Evolutionary conservation across 1,140 invertebrate species (phyloP).

Genomic region (Popillia japonica): DNA sequence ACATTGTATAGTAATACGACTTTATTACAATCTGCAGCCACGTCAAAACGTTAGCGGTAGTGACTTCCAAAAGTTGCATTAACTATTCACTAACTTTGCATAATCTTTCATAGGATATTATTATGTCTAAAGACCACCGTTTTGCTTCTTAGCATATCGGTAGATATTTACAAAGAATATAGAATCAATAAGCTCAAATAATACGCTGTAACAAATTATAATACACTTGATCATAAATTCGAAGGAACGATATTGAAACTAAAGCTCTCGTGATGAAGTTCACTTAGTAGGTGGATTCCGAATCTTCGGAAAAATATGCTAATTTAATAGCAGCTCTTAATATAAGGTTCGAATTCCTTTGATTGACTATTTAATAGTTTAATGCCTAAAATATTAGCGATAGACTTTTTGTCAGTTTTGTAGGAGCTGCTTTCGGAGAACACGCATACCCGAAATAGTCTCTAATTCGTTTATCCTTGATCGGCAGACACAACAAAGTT

Average conservation of each 20-base stretch:
- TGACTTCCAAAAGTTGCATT: too few relatives aligned
- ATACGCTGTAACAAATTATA: neutral
- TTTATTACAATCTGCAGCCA: too few relatives aligned
- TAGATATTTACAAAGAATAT: too few relatives aligned
- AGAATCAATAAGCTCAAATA: neutral
- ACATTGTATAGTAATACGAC: too few relatives aligned
- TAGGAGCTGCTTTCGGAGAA: neutral
- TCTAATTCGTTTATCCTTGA: constrained; percentile 40
- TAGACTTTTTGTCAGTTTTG: constrained; percentile 10
- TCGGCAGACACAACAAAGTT: constrained; percentile 37
- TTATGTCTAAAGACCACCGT: too few relatives aligned
- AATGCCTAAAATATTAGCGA: constrained; percentile 29
- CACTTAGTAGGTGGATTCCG: constrained; percentile 12
- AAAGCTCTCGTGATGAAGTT: neutral
- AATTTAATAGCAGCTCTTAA: constrained; percentile 32
- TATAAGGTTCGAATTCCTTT: constrained; percentile 34
- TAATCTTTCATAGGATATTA: too few relatives aligned
- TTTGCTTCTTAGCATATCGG: too few relatives aligned
- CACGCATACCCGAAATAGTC: neutral
- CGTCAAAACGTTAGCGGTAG: too few relatives aligned
- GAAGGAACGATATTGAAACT: neutral
- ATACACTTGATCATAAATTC: neutral
- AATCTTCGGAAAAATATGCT: constrained; percentile 28
- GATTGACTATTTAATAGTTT: constrained; percentile 41
- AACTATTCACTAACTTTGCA: too few relatives aligned